Evolutionary conservation across 2,888 invertebrate genomes (phyloP), one percentile per base, ranked within the genome.

Genomic region (Pristionchus mayeri): DNA sequence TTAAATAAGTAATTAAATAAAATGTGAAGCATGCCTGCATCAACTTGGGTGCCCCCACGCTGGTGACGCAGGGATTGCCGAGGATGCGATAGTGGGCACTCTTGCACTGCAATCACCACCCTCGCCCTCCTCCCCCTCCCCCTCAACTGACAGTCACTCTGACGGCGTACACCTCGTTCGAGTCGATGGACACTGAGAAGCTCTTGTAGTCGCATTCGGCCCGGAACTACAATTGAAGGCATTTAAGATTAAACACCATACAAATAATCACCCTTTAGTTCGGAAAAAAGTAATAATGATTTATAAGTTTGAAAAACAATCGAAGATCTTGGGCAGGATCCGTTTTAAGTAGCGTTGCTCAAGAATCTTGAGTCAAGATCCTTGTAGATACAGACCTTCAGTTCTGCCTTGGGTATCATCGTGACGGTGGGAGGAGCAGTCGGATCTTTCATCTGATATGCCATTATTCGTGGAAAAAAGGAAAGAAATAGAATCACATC

Each of bases 171-270:
- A 24, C 44, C 0, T 76, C 76, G 9, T 11, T 18, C 9, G 48
- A 44, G 18, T 76, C 48, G 9, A 76, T 7, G 2, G 37, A 16
- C 13, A 76, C 27, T 1, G 76, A 76, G 76, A 76, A 76, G 27
- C 76, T 76, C 24, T 13, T 50, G 76, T 76, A 76, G n/a, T 18
- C 76, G 16, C 76, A 44, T 3, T 13, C 24, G 44, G 76, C 76
- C 16, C 18, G 16, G 48, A 48, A 4, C 76, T 48, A 18, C n/a
- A n/a, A n/a, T n/a, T n/a, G n/a, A n/a, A n/a, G n/a, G n/a, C n/a
- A n/a, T n/a, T n/a, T n/a, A n/a, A n/a, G n/a, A n/a, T n/a, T n/a
- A n/a, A n/a, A n/a, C n/a, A n/a, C n/a, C n/a, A n/a, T n/a, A n/a
- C 2, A 44, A 40, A 7, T 40, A 57, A 57, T 71, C 37, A 71